Percentiles rank a stretch among this genome's conserved stretches.
Evolutionary conservation across 2,888 invertebrate genomes (phyloP).

Genomic region (Nomada ferruginata): DNA sequence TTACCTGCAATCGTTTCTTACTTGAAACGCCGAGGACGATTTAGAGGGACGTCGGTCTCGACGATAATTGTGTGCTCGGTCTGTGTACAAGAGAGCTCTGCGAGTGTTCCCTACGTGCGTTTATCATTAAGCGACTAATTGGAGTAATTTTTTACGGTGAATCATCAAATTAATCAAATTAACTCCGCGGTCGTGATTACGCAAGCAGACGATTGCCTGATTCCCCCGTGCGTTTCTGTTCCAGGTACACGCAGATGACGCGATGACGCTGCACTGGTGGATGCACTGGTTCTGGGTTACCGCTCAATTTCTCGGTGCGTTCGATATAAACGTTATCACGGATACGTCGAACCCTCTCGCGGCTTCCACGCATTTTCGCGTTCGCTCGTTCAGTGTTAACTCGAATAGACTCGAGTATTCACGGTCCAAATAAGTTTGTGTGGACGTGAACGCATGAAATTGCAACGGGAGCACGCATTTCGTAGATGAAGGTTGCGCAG

Average conservation of each 20-base stretch:
- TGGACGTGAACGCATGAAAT: not conserved
- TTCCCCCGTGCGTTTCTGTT: conserved; percentile 35
- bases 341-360: conserved; percentile 12
- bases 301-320: conserved; percentile 83
- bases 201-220: not conserved
- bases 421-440: conserved; percentile 40
- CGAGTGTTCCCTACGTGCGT: too few species aligned
- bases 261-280: conserved; percentile 95
- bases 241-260: conserved; percentile 82
- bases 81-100: too few species aligned
- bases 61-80: too few species aligned
- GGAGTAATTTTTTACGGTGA: too few species aligned
- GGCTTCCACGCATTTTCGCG: conserved; percentile 18
- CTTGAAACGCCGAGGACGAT: not conserved
- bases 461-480: not conserved
- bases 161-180: not conserved
- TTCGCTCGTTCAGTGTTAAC: not conserved
- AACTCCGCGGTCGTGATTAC: not conserved
- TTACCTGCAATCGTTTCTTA: not conserved
- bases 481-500: conserved; percentile 12
- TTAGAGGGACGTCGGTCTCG: too few species aligned
- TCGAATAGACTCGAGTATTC: not conserved
- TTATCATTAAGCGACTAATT: too few species aligned
- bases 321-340: conserved; percentile 24
- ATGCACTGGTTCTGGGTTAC: conserved; percentile 96